These are phyloP conservation scores for Tragelaphus strepsiceros DNA, from an alignment of 2,113 vertebrate genomes.

Conservation along the genomic window DNA sequence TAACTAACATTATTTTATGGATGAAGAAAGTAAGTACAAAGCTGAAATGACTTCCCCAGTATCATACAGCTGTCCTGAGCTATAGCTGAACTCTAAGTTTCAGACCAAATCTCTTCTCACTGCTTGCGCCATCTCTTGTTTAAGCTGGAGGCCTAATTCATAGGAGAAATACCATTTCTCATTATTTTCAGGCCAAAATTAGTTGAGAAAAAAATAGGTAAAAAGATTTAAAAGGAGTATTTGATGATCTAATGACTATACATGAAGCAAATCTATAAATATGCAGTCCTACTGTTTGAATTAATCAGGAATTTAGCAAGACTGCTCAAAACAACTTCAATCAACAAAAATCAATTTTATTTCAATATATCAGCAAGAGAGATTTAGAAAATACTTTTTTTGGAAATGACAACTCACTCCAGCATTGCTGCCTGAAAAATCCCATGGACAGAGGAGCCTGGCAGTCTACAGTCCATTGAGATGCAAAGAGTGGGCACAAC, in stretches of 20 bases:
- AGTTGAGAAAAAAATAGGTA: not conserved
- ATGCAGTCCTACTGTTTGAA: not conserved
- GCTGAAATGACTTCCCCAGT: not conserved
- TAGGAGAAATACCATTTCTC: not conserved
- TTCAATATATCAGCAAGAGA: not conserved
- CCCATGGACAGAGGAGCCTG: not conserved
- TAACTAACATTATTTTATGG: not conserved
- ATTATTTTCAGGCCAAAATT: not conserved
- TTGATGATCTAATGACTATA: not conserved
- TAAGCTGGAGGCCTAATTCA: not conserved
- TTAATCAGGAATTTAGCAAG: not conserved
- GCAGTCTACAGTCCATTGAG: not conserved
- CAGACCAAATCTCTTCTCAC: not conserved
- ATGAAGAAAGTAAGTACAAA: not conserved
- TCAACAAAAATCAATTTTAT: not conserved
- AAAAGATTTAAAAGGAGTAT: not conserved
- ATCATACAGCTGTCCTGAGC: not conserved
- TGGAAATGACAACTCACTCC: not conserved
- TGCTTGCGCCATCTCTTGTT: not conserved
- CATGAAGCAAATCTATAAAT: not conserved
- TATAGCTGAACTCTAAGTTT: not conserved
- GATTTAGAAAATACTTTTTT: not conserved
- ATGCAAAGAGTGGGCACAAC: not conserved
- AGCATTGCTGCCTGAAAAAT: not conserved
- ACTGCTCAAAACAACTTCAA: not conserved